Conservation (phyloP, 1,140 invertebrate species). For the Brachionus sp. region DNA sequence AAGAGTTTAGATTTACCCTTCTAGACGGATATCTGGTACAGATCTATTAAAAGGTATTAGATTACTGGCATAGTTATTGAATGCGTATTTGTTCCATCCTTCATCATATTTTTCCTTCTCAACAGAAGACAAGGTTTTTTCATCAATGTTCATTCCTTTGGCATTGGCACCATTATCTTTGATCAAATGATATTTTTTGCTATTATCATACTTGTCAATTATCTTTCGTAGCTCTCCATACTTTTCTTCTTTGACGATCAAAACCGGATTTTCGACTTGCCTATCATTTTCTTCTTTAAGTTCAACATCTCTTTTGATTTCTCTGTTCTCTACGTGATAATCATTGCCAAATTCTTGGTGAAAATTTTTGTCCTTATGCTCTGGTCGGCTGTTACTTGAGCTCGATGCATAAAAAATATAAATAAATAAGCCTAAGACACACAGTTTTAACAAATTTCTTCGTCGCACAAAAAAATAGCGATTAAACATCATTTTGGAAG, state of each 20-base stretch:
- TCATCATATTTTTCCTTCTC: constrained; percentile 82
- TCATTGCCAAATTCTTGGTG: not conserved
- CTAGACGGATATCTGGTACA: constrained; percentile 86
- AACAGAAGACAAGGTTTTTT: constrained; percentile 72
- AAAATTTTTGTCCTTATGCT: not conserved
- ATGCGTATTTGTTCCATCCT: constrained; percentile 94
- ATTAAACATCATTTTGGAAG: constrained; percentile 4
- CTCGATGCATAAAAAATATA: not conserved
- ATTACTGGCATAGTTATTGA: constrained; percentile 97
- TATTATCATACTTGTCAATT: constrained; percentile 33
- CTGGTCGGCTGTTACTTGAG: not conserved
- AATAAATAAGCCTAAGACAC: not conserved
- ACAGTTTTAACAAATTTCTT: not conserved
- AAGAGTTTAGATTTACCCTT: constrained; percentile 68
- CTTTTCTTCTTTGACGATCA: not conserved
- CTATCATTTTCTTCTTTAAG: not conserved
- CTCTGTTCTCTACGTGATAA: not conserved
- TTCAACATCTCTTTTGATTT: not conserved
- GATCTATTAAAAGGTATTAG: constrained; percentile 87
- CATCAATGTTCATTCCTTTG: constrained; percentile 75
- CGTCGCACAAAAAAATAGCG: constrained; percentile 21
- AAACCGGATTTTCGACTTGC: constrained; percentile 13
- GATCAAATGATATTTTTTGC: constrained; percentile 18
- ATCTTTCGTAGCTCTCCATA: not conserved
- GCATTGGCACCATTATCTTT: constrained; percentile 70